A percentile compares a stretch with the other conserved stretches of the same genome.
Evolutionary conservation across 2,113 vertebrate genomes (phyloP).

Genomic region (Pteruthius melanotis): DNA sequence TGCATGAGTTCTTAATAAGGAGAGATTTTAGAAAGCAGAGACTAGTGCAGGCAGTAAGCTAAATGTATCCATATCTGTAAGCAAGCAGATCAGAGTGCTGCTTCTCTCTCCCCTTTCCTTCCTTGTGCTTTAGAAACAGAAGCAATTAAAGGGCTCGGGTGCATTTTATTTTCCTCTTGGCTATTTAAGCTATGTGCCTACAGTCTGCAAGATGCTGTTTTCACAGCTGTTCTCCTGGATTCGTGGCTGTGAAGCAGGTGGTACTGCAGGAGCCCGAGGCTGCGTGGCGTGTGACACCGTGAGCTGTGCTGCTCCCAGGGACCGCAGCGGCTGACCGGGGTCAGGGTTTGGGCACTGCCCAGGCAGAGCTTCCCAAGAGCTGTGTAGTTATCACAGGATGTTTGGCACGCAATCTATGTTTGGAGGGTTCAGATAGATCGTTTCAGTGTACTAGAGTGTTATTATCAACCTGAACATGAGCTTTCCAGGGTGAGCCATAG

Average conservation of each 20-base stretch:
- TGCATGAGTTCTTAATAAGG: constrained; percentile 25
- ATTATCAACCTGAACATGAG: neutral
- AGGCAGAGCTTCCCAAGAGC: neutral
- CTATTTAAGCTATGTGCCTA: neutral
- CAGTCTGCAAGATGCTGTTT: neutral
- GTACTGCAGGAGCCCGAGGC: neutral
- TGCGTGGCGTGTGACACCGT: fast-evolving
- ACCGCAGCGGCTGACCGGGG: fast-evolving
- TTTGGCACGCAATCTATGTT: neutral
- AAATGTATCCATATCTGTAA: neutral
- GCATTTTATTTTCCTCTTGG: neutral
- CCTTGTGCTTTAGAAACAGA: neutral
- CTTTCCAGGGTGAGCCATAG: neutral
- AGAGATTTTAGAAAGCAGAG: constrained; percentile 11
- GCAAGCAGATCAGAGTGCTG: neutral
- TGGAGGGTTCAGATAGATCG: neutral
- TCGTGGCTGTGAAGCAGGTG: neutral
- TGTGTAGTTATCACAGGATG: neutral
- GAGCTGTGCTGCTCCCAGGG: neutral
- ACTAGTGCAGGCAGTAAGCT: neutral
- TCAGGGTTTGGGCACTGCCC: neutral
- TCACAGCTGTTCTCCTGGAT: neutral
- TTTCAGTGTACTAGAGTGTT: neutral
- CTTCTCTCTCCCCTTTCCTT: neutral
- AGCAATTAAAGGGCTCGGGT: neutral